Evolutionary conservation across 2,888 invertebrate species (phyloP).

Genomic region (Synanthedon myopaeformis): DNA sequence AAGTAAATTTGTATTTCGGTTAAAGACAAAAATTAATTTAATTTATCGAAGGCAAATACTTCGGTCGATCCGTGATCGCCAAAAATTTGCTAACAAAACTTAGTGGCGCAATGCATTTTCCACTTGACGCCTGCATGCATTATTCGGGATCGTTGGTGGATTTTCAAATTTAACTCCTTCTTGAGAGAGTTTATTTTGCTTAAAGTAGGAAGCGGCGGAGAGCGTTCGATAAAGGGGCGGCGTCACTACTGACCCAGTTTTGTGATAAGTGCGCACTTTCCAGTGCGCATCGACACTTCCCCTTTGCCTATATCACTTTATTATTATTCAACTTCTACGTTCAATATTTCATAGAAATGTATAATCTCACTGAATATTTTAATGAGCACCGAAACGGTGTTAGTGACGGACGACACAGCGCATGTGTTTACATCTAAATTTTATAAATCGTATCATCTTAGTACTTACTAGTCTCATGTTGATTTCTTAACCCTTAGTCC

Average conservation of each 20-base stretch:
- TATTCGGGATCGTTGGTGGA: slow-evolving; percentile 16
- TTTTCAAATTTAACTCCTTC: slow-evolving; percentile 34
- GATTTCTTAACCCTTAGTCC: slow-evolving; percentile 21
- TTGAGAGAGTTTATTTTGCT: slow-evolving; percentile 45
- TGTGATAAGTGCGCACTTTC: slow-evolving; percentile 62
- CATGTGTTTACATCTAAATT: too few relatives aligned
- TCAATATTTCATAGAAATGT: slow-evolving; percentile 7
- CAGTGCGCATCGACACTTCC: slow-evolving; percentile 61
- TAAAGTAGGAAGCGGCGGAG: slow-evolving; percentile 22
- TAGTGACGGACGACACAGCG: too few relatives aligned
- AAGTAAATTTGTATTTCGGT: too few relatives aligned
- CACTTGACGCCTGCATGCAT: slow-evolving; percentile 34
- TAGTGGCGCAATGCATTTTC: slow-evolving; percentile 42
- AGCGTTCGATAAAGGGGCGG: slow-evolving; percentile 68
- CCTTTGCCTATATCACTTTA: slow-evolving; percentile 47
- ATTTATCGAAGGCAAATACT: neutral
- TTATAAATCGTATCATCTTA: neutral
- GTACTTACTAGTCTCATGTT: slow-evolving; percentile 62
- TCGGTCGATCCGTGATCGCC: slow-evolving; percentile 12
- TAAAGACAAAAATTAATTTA: too few relatives aligned
- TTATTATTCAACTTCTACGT: slow-evolving; percentile 14
- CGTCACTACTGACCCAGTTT: slow-evolving; percentile 68
- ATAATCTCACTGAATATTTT: neutral
- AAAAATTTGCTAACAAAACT: slow-evolving; percentile 36
- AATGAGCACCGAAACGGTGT: too few relatives aligned